Conservation (phyloP, 1,140 invertebrate genomes). For the Aphidius gifuensis region DNA sequence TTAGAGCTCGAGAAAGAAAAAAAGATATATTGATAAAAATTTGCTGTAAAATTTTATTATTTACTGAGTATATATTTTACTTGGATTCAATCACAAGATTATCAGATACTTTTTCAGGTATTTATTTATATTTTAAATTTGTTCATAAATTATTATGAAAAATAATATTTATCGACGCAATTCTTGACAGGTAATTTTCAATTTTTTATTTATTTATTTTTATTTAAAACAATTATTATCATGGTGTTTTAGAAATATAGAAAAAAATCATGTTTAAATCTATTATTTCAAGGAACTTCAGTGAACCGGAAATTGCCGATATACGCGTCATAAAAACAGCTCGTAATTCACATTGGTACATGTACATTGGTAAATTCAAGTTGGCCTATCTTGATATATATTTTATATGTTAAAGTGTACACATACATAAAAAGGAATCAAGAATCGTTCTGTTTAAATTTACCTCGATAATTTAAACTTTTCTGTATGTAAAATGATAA, state of each 20-base stretch:
- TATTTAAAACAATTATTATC: neutral
- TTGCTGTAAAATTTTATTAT: too few relatives aligned
- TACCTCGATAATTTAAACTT: slow-evolving; percentile 2
- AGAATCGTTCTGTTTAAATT: slow-evolving; percentile 1
- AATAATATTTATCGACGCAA: too few relatives aligned
- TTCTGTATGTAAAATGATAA: neutral
- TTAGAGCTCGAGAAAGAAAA: neutral
- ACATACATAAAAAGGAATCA: neutral
- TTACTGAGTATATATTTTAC: neutral
- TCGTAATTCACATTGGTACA: slow-evolving; percentile 19
- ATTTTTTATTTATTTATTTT: too few relatives aligned
- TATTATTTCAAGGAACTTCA: slow-evolving; percentile 7
- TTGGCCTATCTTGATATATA: too few relatives aligned
- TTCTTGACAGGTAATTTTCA: too few relatives aligned
- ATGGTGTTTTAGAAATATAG: slow-evolving; percentile 3
- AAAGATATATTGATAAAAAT: too few relatives aligned
- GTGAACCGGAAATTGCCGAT: slow-evolving; percentile 24
- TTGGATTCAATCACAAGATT: neutral
- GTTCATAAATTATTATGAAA: neutral
- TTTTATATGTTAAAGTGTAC: neutral
- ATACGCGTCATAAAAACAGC: slow-evolving; percentile 17
- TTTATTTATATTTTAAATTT: neutral
- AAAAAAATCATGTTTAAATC: neutral
- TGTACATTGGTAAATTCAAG: neutral
- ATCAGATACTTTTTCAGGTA: neutral